A percentile compares a stretch with the other conserved stretches of the same genome.
These are phyloP conservation scores for Zosterops lateralis DNA, from an alignment of 2,113 vertebrate genomes.

Conservation along the genomic window DNA sequence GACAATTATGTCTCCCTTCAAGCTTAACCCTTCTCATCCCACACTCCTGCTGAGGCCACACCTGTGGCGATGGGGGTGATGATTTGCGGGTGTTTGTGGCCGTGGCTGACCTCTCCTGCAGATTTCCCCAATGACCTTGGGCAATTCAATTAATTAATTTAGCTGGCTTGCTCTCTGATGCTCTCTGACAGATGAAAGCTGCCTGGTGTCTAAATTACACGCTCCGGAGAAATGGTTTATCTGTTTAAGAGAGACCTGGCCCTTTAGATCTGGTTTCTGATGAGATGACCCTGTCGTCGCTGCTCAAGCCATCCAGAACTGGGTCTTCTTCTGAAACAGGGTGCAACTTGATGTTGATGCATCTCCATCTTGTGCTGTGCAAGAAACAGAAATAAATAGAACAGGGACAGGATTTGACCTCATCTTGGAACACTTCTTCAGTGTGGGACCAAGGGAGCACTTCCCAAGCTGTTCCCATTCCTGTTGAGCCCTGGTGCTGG, in stretches of 20 bases:
- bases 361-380: neutral
- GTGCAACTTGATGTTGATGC: neutral
- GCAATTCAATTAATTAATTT: neutral
- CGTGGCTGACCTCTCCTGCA: neutral
- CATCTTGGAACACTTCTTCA: neutral
- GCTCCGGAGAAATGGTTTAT: neutral
- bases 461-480: rapidly evolving
- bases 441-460: neutral
- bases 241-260: neutral
- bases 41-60: rapidly evolving
- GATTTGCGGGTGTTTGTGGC: neutral
- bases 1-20: constrained; percentile 12
- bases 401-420: neutral
- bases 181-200: neutral
- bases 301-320: neutral
- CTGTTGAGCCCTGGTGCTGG: neutral
- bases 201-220: neutral
- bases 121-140: neutral
- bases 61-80: rapidly evolving
- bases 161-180: neutral
- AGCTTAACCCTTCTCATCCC: neutral
- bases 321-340: neutral
- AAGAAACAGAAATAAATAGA: neutral
- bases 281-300: rapidly evolving
- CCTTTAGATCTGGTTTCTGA: neutral